Base-by-base conservation (phyloP, 2,888 invertebrate species). In the Rotaria magnacalcarata region DNA sequence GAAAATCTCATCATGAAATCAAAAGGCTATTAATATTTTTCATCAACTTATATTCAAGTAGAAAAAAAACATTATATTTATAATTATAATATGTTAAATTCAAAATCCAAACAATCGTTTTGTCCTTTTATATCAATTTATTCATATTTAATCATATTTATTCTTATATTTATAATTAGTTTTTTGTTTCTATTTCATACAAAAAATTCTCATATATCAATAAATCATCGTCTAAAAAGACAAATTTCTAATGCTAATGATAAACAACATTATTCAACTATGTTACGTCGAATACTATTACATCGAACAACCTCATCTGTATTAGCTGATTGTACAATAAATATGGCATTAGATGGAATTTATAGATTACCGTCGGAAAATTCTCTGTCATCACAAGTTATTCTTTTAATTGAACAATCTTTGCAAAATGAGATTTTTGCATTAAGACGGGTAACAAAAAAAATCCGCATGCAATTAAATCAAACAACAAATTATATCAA, bases 261-360 rank as follows among this genome's bases (percentile, higher is more conserved):
- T 80, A 80, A 80, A 47, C 47, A 80, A 24, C 47, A 43, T 43
- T 24, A 80, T 80, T 47, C 2, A 1, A n/a, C 21, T 47, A 47
- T 80, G 80, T 10, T 80, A 80, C 80, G 80, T 80, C 43, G n/a
- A 80, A 34, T 27, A 27, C 47, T 80, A 47, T 47, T n/a, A 47
- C 24, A 80, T 47, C 21, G 43, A n/a, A 24, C 47, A 47, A 43
- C 24, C 3, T 80, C 80, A 24, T 47, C 43, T 47, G n/a, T 80
- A n/a, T 67, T 67, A 67, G 5, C 47, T 47, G 80, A 80, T 80
- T 80, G 80, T 80, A 80, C 80, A 80, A 24, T 80, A 43, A 80
- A 80, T n/a, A 80, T 80, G 80, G 47, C 80, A 21, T n/a, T 41
- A 47, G 80, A 80, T 80, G 67, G 67, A 19, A 67, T 41, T 41